These are phyloP conservation scores for Cerceris ruficornis DNA, from an alignment of 2,888 invertebrate genomes.

Conservation along the genomic window DNA sequence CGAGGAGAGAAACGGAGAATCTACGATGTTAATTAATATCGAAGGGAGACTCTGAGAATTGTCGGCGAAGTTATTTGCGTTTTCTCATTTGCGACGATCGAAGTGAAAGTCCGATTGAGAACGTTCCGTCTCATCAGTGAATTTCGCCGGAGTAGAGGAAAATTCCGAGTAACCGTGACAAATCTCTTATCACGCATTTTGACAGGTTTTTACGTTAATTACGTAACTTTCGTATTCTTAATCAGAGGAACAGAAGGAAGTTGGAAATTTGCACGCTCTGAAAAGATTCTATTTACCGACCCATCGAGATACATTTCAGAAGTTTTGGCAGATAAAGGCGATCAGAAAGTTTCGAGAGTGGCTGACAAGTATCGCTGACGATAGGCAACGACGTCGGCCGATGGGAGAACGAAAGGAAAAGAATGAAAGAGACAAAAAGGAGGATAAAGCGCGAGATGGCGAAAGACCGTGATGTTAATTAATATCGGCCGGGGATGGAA, in stretches of 20 bases:
- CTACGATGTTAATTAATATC: conserved; percentile 60
- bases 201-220: too few relatives aligned
- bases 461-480: conserved; percentile 61
- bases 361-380: conserved; percentile 51
- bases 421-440: conserved; percentile 43
- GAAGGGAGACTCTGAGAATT: conserved; percentile 28
- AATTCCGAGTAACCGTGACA: neutral
- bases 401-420: conserved; percentile 36
- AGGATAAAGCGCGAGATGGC: conserved; percentile 21
- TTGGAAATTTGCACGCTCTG: neutral
- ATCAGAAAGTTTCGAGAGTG: conserved; percentile 40
- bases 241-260: neutral
- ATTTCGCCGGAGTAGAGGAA: neutral
- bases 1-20: neutral
- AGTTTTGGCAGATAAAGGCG: conserved; percentile 12
- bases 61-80: conserved; percentile 44
- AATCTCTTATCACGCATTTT: neutral
- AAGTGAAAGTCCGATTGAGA: neutral
- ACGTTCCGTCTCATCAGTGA: neutral
- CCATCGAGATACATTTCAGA: conserved; percentile 20
- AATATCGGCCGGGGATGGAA: conserved; percentile 42
- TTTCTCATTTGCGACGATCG: conserved; percentile 34
- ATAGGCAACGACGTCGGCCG: conserved; percentile 33
- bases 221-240: too few relatives aligned
- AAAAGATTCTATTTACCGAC: conserved; percentile 19